A percentile compares a stretch with the other conserved stretches of the same genome.
Conservation (phyloP, 2,888 invertebrate species). For the Epirrhoe alternata region DNA sequence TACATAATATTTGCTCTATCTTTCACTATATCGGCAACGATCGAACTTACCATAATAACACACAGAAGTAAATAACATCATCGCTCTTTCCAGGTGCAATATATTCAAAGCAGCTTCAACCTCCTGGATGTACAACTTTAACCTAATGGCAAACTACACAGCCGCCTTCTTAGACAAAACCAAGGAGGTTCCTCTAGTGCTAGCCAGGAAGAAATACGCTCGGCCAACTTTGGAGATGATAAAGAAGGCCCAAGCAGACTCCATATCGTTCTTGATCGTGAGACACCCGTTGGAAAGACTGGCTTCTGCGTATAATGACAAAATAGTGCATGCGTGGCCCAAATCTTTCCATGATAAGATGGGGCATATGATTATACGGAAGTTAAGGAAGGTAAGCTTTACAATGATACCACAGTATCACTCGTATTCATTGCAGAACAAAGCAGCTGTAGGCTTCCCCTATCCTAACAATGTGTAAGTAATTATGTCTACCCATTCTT, state of each 20-base stretch:
- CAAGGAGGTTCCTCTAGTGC: constrained; percentile 90
- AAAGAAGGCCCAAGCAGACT: constrained; percentile 89
- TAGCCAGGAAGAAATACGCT: constrained; percentile 92
- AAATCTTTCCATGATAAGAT: constrained; percentile 93
- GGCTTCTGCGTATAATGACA: constrained; percentile 93
- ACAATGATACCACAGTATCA: no score
- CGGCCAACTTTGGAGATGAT: constrained; percentile 90
- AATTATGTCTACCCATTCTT: no score
- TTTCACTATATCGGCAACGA: no score
- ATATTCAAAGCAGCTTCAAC: constrained; percentile 94
- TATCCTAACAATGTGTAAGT: no score
- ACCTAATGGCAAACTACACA: constrained; percentile 92
- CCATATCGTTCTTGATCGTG: constrained; percentile 92
- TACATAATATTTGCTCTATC: no score
- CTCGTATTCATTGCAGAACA: no score
- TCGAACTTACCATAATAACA: no score
- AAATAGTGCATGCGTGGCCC: constrained; percentile 92
- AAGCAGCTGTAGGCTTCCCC: no score
- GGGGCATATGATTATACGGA: constrained; percentile 90
- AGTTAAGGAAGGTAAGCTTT: constrained; percentile 87
- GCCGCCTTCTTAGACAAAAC: constrained; percentile 91
- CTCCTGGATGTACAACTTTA: constrained; percentile 97
- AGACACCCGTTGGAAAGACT: constrained; percentile 92
- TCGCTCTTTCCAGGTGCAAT: constrained; percentile 86
- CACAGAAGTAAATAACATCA: not conserved